Conservation (phyloP, 2,888 invertebrate species). For the Brachyptera putata region DNA sequence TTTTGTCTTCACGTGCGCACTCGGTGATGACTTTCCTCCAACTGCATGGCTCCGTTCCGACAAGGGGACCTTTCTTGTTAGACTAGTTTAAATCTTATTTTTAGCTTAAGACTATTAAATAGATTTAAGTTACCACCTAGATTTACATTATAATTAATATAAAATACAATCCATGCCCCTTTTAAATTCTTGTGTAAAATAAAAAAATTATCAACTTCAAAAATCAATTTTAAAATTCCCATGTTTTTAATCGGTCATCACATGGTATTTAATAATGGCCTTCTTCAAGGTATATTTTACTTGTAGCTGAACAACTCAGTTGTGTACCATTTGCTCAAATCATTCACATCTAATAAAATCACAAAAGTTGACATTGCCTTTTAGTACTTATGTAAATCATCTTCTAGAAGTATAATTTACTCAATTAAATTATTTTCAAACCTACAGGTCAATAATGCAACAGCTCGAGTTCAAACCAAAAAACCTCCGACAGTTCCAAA, state of each 20-base stretch:
- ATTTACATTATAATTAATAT: constrained; percentile 8
- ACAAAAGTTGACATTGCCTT: too few species aligned
- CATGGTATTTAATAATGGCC: too few species aligned
- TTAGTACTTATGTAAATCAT: too few species aligned
- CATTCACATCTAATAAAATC: too few species aligned
- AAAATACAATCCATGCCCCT: too few species aligned
- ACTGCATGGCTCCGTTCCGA: constrained; percentile 30
- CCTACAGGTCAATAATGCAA: constrained; percentile 96
- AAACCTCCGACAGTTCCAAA: constrained; percentile 89
- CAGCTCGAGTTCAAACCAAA: constrained; percentile 98
- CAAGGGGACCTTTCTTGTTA: constrained; percentile 29
- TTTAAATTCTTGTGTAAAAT: too few species aligned
- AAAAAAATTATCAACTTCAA: too few species aligned
- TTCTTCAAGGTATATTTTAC: too few species aligned
- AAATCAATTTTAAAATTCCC: background rate
- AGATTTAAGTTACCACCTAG: constrained; percentile 26
- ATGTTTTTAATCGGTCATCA: background rate
- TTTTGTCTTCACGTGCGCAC: constrained; percentile 31
- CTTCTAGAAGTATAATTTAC: too few species aligned
- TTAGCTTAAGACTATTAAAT: constrained; percentile 24
- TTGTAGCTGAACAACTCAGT: too few species aligned
- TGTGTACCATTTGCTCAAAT: too few species aligned
- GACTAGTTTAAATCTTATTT: constrained; percentile 28
- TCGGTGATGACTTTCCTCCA: constrained; percentile 31
- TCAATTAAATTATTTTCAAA: too few species aligned